Base-by-base conservation (phyloP, 1,140 invertebrate genomes). In the Choristoneura fumiferana region DNA sequence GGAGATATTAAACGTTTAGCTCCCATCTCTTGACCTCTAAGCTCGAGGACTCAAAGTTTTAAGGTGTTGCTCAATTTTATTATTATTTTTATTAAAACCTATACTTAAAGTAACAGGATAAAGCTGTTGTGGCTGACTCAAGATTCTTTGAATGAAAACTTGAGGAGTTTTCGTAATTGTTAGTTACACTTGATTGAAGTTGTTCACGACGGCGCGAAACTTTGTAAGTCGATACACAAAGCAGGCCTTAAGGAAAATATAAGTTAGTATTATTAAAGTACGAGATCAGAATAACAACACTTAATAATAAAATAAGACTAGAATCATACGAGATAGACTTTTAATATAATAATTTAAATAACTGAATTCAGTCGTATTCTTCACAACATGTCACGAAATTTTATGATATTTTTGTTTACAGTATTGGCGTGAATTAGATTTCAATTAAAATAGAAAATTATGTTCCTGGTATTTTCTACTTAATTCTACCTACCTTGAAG, bases 171-270 rank as follows among this genome's bases (percentile, higher is more conserved):
- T 22, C 40, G 10, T 45, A 45, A 45, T 45, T 22, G 39, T 17
- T 43, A 43, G 15, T 43, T 43, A 43, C 15, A 43, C 39, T 43
- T 43, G 40, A 45, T 45, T 45, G 40, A 45, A 22, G 40, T 45
- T 45, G 40, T 22, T 45, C 18, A 15, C 22, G 22, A 29, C 22
- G 40, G 15, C 14, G 15, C 17, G 18, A 40, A 45, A 45, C 40
- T 45, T 45, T 45, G 40, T 45, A 45, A 22, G 8, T 10, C 10
- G 15, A 45, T 15, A 45, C 10, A 45, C 40, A 18, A 45, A 22
- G 15, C 40, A 4, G 8, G 17, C 22, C 10, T 45, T 10, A 22
- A 18, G 40, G 15, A 45, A 45, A 45, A 17, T 45, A 45, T 45
- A 45, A 45, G 9, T 22, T 45, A 15, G 14, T 45, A 4, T 45